Percentiles rank a stretch among this genome's conserved stretches.
phyloP scores from a whole-genome alignment of 2,113 vertebrate genomes.

The Cyanistes caeruleus region DNA sequence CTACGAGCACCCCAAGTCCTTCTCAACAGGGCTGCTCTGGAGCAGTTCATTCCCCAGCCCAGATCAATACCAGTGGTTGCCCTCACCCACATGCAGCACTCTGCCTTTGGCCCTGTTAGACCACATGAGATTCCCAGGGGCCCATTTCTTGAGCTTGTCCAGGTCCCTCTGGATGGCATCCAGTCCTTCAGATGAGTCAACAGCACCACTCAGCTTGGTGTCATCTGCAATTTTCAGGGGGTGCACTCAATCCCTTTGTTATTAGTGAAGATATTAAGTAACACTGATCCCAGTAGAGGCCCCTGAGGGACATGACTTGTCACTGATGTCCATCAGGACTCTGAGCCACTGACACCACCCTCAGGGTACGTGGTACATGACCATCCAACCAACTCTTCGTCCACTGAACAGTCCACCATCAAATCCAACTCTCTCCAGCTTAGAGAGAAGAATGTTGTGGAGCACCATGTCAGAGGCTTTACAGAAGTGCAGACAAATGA shows the following conservation, averaged over 20 bases:
- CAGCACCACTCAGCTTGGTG: background rate
- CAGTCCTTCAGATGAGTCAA: background rate
- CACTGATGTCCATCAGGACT: background rate
- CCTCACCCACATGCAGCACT: background rate
- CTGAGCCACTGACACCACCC: background rate
- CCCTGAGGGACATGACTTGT: background rate
- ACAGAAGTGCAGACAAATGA: background rate
- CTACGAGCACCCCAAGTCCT: background rate
- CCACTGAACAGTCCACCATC: background rate
- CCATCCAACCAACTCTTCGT: background rate
- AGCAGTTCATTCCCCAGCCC: background rate
- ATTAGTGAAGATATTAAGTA: background rate
- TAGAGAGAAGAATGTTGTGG: background rate
- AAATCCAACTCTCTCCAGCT: background rate
- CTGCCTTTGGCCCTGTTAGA: background rate
- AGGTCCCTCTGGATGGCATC: background rate
- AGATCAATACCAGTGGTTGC: accelerated
- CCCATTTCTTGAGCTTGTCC: background rate
- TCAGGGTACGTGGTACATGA: too few relatives aligned
- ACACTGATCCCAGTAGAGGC: background rate
- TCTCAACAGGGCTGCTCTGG: background rate
- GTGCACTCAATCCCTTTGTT: background rate
- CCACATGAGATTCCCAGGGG: background rate
- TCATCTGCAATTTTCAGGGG: background rate
- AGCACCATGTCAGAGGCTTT: background rate